These are phyloP conservation scores for Leptocoma aspasia DNA, from an alignment of 2,113 vertebrate species.

Conservation along the genomic window DNA sequence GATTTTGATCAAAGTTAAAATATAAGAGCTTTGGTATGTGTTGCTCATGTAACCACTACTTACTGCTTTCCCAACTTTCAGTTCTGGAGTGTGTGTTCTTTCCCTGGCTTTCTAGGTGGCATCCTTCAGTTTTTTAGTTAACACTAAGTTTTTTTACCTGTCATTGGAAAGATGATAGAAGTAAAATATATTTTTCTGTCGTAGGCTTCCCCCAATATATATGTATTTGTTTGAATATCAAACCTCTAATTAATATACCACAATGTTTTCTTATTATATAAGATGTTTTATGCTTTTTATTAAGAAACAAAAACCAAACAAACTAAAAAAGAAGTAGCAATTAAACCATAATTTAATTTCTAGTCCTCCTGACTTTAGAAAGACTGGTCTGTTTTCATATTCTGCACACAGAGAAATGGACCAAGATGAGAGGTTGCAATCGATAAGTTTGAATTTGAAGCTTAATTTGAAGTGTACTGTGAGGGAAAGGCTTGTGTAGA, in stretches of 20 bases:
- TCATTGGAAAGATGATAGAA: neutral
- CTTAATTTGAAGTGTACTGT: neutral
- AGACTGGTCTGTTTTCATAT: neutral
- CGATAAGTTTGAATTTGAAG: neutral
- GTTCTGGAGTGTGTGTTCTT: neutral
- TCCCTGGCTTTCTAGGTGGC: neutral
- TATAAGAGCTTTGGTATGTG: neutral
- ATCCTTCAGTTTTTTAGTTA: neutral
- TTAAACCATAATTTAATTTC: neutral
- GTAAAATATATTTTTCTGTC: neutral
- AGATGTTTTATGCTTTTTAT: neutral
- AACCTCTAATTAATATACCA: neutral
- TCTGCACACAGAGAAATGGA: neutral
- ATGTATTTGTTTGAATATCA: neutral
- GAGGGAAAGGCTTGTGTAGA: neutral
- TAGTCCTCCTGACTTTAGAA: neutral
- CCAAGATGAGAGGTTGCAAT: neutral
- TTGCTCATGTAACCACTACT: neutral
- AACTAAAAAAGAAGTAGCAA: neutral
- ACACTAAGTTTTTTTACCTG: neutral
- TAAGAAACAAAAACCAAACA: neutral
- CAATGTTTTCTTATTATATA: neutral
- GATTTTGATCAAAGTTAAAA: neutral
- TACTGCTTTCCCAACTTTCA: neutral
- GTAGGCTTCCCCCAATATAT: neutral